phyloP scores from a whole-genome alignment of 1,140 invertebrate species.

The Melipona quadrifasciata region DNA sequence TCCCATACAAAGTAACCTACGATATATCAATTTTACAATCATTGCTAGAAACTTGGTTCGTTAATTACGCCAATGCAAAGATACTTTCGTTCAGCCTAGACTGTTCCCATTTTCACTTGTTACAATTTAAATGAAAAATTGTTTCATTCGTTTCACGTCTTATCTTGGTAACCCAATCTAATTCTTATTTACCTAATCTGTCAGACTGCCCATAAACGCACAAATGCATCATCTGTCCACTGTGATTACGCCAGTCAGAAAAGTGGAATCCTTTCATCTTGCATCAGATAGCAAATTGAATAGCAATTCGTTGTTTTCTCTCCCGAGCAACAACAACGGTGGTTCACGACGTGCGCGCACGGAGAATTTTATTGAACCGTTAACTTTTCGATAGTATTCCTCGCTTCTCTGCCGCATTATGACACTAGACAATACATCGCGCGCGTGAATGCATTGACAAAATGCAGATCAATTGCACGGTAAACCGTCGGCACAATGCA shows the following conservation, averaged over 20 bases:
- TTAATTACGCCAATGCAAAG: neutral
- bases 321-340: too few species aligned
- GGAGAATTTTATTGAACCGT: constrained; percentile 1
- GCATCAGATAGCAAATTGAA: neutral
- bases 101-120: neutral
- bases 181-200: too few species aligned
- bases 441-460: neutral
- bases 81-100: too few species aligned
- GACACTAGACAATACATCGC: neutral
- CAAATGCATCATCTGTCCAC: neutral
- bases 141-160: too few species aligned
- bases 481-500: neutral
- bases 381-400: neutral
- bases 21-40: neutral
- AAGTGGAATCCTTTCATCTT: neutral
- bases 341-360: neutral
- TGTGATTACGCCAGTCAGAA: neutral
- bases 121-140: too few species aligned
- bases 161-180: too few species aligned
- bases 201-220: neutral
- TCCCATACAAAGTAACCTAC: neutral
- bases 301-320: neutral
- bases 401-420: neutral
- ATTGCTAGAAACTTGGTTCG: neutral
- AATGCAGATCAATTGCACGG: neutral